phyloP scores from a whole-genome alignment of 2,888 invertebrate genomes.

The Cantharis lateralis region DNA sequence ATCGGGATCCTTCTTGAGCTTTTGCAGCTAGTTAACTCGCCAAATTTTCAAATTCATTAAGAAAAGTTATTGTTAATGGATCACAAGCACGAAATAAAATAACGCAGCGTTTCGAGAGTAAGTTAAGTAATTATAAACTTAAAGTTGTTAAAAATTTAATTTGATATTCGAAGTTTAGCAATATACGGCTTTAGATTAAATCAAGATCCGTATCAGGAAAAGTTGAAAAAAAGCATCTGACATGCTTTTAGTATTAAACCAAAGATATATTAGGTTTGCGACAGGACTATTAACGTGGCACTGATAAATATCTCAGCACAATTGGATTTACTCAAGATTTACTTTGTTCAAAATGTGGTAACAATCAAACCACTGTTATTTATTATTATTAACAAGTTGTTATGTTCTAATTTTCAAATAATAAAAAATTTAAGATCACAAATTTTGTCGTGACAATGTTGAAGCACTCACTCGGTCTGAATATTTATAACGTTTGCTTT shows the following conservation, averaged over 20 bases:
- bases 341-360: constrained; percentile 2
- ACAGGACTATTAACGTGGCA: constrained; percentile 4
- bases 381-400: background rate
- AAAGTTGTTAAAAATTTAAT: background rate
- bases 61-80: background rate
- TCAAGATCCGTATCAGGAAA: background rate
- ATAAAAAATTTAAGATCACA: background rate
- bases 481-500: background rate
- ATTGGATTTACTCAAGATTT: constrained; percentile 5
- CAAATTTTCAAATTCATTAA: background rate
- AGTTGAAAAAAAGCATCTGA: background rate
- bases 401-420: background rate
- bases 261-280: constrained; percentile 5
- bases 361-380: background rate
- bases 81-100: background rate
- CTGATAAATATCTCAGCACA: constrained; percentile 5
- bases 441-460: background rate
- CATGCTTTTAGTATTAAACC: constrained; percentile 5
- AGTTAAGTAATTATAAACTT: background rate
- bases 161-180: background rate
- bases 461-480: background rate
- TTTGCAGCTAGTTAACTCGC: background rate
- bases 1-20: background rate
- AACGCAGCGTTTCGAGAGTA: background rate
- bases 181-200: background rate